Percentiles rank a stretch among this genome's conserved stretches.
Conservation (phyloP, 2,888 invertebrate species). For the Lasioglossum zephyrum region DNA sequence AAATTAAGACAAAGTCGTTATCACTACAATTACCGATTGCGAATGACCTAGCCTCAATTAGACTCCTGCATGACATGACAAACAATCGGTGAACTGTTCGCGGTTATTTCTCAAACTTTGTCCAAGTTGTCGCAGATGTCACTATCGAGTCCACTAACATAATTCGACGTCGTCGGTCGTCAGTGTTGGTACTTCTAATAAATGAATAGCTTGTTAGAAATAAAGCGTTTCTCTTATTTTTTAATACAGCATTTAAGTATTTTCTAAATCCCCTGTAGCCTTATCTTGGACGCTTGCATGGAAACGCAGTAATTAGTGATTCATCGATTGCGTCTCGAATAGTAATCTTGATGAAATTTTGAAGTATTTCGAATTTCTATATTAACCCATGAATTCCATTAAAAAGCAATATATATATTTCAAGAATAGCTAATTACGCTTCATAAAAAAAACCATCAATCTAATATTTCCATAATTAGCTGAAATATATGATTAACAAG, state of each 20-base stretch:
- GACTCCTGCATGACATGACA: neutral
- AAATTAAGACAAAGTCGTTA: neutral
- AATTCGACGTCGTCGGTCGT: neutral
- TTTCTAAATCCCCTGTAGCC: neutral
- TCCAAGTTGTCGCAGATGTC: neutral
- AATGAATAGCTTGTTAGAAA: neutral
- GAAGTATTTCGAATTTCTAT: neutral
- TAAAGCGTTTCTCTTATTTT: neutral
- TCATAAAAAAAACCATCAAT: too few relatives aligned
- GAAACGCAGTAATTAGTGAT: neutral
- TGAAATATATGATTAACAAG: neutral
- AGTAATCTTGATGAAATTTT: neutral
- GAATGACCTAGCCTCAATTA: neutral
- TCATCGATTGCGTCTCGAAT: neutral
- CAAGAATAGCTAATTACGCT: too few relatives aligned
- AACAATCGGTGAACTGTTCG: neutral
- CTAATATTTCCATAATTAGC: neutral
- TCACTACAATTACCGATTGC: neutral
- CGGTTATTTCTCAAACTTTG: neutral
- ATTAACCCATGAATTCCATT: neutral
- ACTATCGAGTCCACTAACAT: neutral
- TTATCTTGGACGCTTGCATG: neutral
- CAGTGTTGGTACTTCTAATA: neutral
- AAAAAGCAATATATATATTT: too few relatives aligned
- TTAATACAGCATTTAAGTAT: too few relatives aligned